Percentiles rank a stretch among this genome's conserved stretches.
Evolutionary conservation across 2,797 vertebrate species (phyloP).

Genomic region (Eleutherodactylus coqui): DNA sequence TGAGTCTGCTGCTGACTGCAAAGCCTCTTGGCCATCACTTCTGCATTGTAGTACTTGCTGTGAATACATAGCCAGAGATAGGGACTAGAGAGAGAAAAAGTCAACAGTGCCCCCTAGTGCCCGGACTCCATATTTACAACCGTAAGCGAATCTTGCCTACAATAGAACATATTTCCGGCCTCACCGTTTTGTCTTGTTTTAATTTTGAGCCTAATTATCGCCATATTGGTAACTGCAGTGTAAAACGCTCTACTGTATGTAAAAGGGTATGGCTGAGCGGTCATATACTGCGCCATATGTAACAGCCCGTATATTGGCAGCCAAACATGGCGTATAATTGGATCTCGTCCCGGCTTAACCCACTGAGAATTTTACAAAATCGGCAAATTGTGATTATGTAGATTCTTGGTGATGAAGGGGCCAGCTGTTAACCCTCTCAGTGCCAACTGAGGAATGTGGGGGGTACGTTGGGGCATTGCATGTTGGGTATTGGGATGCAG

Average conservation of each 20-base stretch:
- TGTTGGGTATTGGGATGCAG: not conserved
- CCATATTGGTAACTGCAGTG: not conserved
- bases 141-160: no score
- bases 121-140: not conserved
- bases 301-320: no score
- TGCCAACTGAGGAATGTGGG: slow-evolving; percentile 10
- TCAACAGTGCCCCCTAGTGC: slow-evolving; percentile 15
- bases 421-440: slow-evolving; percentile 27
- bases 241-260: no score
- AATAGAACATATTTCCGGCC: no score
- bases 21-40: not conserved
- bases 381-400: not conserved
- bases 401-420: not conserved
- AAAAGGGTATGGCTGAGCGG: no score
- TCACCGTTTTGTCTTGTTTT: not conserved
- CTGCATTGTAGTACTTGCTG: not conserved
- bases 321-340: not conserved
- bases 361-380: no score
- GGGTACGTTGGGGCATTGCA: slow-evolving; percentile 29
- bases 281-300: no score
- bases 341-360: no score
- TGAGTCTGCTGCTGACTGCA: not conserved
- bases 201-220: not conserved
- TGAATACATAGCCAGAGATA: not conserved
- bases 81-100: not conserved